Evolutionary conservation across 2,113 vertebrate genomes (phyloP), one percentile per base, ranked within the genome.

Genomic region (Leptosomus discolor): DNA sequence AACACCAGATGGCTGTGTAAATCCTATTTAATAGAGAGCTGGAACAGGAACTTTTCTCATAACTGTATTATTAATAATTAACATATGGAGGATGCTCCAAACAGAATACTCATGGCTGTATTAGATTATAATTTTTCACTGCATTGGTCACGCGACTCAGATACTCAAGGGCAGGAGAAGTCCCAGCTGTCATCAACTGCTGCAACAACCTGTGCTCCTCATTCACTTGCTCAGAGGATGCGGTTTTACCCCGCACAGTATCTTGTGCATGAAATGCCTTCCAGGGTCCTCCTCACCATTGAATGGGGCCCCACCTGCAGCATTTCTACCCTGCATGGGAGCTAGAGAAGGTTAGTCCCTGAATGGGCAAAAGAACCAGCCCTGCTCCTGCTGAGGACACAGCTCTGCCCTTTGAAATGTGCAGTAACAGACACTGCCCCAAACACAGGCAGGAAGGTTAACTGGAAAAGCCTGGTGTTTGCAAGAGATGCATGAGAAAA

Each of bases 61-160:
- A 98, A 98, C 96, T 91, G 19, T 79, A 95, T 98, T 97, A 98
- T 92, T 97, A 98, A 98, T 97, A 97, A 98, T 98, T 98, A 98
- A 98, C 97, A 97, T 98, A 96, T 86, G 94, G 93, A 97, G 97
- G 95, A 97, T 95, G 92, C 65, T 98, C 67, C 45, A 92, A 97
- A 94, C 86, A 96, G 92, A 97, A 95, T 95, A 86, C 58, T 96
- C 74, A 54, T 39, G 78, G 71, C 23, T 86, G 32, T 74, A 95
- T 97, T 98, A 97, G 96, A 97, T 98, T 91, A 91, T 60, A 86
- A 94, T 94, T 96, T 96, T 97, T 97, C 43, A 79, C 85, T 83
- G 73, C 11, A 15, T 76, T 87, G 85, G 92, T 90, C 94, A 80
- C 21, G 19, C 6, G 3, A 70, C 68, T 84, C 69, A 65, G 36